Evolutionary conservation across 2,888 invertebrate genomes (phyloP), one percentile per base, ranked within the genome.

Genomic region (Plebejus melissa): DNA sequence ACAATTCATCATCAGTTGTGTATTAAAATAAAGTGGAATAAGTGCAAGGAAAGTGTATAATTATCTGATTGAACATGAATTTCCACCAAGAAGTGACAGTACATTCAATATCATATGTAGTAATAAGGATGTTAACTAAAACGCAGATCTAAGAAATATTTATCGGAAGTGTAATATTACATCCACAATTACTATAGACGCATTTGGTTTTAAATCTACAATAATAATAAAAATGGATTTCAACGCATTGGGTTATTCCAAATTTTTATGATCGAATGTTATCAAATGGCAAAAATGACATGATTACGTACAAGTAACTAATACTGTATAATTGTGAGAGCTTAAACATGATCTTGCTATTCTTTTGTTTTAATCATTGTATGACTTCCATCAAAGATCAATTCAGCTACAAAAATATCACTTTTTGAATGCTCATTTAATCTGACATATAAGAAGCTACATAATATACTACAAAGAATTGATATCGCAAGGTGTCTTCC

Each of bases 251-350:
- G 60, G 28, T 60, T 60, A 28, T 60, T 60, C 28, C 28, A 13
- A 65, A 65, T 65, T 65, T 32, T 32, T 28, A 65, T 65, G 28
- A 32, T 65, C 11, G 11, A 65, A 65, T 65, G 32, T 65, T 65
- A 65, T 65, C 32, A 65, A 36, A 65, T 36, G 0, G 1, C 0
- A 16, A 16, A 36, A 65, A 36, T 65, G 54, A 13, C 13, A 54
- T 36, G 32, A 65, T 65, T 65, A 4, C 32, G 13, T 32, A 13
- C 65, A 32, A 65, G 65, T 36, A 65, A 65, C 4, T 65, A 32
- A 65, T 65, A 32, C 28, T 32, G 11, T 65, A 36, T 65, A 65
- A 36, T 65, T 65, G 32, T 65, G 65, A 65, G 65, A 65, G 65
- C 11, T 60, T 60, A 1, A 32, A 65, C 5, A 7, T 65, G 5